phyloP scores from a whole-genome alignment of 2,797 vertebrate species.

The Pelochelys cantorii region DNA sequence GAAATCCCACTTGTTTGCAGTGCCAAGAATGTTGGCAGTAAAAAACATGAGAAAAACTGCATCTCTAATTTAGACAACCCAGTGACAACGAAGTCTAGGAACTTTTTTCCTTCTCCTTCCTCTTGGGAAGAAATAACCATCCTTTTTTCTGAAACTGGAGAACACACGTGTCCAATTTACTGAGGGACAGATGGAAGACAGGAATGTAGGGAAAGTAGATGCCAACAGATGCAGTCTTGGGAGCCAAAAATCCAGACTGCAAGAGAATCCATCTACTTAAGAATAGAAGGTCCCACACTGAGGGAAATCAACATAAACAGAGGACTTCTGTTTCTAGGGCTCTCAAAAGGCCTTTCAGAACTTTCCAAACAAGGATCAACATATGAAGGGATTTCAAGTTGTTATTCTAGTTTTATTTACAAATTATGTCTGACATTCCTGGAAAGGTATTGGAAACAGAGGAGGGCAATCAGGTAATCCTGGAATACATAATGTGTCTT shows the following conservation, averaged over 20 bases:
- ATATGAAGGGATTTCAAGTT: not conserved
- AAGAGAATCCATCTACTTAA: not conserved
- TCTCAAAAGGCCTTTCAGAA: not conserved
- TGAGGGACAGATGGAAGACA: not conserved
- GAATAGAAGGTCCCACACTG: not conserved
- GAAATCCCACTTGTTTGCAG: not conserved
- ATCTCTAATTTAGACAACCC: not conserved
- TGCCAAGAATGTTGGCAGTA: not conserved
- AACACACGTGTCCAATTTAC: not conserved
- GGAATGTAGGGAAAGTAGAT: fast-evolving
- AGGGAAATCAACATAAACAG: not conserved
- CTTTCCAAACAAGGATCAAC: not conserved
- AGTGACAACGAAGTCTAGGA: not conserved
- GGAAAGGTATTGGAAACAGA: not conserved
- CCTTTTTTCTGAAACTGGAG: not conserved
- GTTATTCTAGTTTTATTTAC: not conserved
- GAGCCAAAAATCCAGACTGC: not conserved
- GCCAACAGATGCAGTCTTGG: fast-evolving
- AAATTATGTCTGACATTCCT: not conserved
- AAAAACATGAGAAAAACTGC: not conserved
- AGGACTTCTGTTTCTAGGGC: not conserved
- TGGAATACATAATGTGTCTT: not conserved
- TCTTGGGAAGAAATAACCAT: not conserved
- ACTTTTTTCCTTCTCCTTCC: not conserved
- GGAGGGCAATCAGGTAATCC: not conserved